These are phyloP conservation scores for Phaedon cochleariae DNA, from an alignment of 2,888 invertebrate genomes.

Conservation along the genomic window DNA sequence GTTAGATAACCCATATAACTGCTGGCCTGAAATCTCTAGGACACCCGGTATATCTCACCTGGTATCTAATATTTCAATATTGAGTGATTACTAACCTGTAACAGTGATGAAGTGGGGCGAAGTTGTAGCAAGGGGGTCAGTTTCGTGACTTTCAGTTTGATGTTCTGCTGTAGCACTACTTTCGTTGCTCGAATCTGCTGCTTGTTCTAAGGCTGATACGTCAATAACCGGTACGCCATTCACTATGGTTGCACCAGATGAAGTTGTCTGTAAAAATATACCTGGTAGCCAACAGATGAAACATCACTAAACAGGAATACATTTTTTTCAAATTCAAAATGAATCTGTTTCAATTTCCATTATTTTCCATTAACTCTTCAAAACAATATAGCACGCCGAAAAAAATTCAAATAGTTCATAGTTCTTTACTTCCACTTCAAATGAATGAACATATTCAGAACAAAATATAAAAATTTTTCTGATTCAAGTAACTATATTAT, in stretches of 20 bases:
- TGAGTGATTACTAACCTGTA: slow-evolving; percentile 64
- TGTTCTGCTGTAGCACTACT: slow-evolving; percentile 51
- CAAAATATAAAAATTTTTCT: too few relatives aligned
- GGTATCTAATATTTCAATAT: too few relatives aligned
- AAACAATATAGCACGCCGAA: too few relatives aligned
- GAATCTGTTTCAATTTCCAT: too few relatives aligned
- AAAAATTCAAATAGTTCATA: too few relatives aligned
- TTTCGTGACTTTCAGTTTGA: slow-evolving; percentile 62
- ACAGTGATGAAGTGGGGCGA: slow-evolving; percentile 76
- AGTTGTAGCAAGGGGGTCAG: slow-evolving; percentile 63
- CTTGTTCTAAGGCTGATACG: slow-evolving; percentile 65
- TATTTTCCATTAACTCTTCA: too few relatives aligned
- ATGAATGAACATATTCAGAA: too few relatives aligned
- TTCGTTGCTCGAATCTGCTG: slow-evolving; percentile 69
- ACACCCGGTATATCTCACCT: too few relatives aligned
- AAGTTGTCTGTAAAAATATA: slow-evolving; percentile 46
- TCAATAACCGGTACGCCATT: slow-evolving; percentile 63
- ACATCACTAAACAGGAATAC: neutral
- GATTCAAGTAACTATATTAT: too few relatives aligned
- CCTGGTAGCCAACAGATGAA: slow-evolving; percentile 21
- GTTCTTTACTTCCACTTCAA: too few relatives aligned
- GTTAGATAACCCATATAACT: too few relatives aligned
- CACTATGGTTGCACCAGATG: slow-evolving; percentile 52
- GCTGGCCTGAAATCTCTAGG: too few relatives aligned
- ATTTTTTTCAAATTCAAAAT: neutral